phyloP scores from a whole-genome alignment of 1,140 invertebrate species.

The Aphaenogaster floridana region DNA sequence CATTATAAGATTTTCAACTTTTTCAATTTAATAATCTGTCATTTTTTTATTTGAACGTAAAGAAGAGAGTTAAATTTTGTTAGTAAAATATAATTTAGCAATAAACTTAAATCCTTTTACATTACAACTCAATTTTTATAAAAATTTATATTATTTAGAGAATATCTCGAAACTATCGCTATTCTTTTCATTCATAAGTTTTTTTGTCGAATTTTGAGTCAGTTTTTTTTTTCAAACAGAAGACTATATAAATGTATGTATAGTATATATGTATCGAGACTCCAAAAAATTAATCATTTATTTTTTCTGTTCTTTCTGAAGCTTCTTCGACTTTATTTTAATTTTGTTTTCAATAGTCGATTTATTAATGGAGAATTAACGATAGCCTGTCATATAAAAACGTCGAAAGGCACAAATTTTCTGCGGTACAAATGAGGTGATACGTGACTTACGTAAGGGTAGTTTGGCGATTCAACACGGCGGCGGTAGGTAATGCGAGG shows the following conservation, averaged over 20 bases:
- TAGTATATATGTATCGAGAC: not conserved
- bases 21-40: not conserved
- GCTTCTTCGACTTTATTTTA: not conserved
- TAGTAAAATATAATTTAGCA: not conserved
- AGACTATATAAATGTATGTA: not conserved
- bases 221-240: not conserved
- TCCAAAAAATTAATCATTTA: not conserved
- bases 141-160: not conserved
- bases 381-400: not conserved
- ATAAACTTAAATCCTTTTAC: not conserved
- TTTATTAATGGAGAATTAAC: constrained; percentile 3
- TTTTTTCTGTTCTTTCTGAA: not conserved
- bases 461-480: constrained; percentile 84
- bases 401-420: not conserved
- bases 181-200: not conserved
- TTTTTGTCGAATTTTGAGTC: not conserved
- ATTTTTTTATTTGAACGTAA: not conserved
- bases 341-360: not conserved
- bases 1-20: not conserved
- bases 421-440: not conserved
- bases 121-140: not conserved
- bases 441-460: constrained; percentile 83
- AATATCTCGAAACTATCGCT: not conserved
- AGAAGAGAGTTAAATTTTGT: not conserved
- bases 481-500: constrained; percentile 84